phyloP scores from a whole-genome alignment of 2,888 invertebrate genomes.

The Orgyia antiqua region DNA sequence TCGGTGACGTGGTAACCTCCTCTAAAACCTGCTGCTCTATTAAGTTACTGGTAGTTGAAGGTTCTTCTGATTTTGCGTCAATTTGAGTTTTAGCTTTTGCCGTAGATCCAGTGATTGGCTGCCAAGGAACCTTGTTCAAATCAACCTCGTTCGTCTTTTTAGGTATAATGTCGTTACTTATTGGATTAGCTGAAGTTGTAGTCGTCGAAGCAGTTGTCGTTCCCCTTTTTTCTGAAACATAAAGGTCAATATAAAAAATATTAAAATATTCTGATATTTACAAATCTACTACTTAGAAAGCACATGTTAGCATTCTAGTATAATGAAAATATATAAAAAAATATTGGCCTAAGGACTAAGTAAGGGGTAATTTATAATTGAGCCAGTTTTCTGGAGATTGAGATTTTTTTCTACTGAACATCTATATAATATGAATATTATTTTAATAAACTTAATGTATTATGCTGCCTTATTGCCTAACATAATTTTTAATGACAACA shows the following conservation, averaged over 20 bases:
- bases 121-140: slow-evolving; percentile 52
- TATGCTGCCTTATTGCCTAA: no score
- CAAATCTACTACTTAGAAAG: no score
- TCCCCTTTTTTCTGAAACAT: slow-evolving; percentile 57
- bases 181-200: slow-evolving; percentile 31
- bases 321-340: background rate
- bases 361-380: no score
- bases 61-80: slow-evolving; percentile 48
- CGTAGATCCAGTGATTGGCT: slow-evolving; percentile 35
- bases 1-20: slow-evolving; percentile 27
- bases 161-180: slow-evolving; percentile 47
- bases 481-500: no score
- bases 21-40: slow-evolving; percentile 47
- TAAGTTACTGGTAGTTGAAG: slow-evolving; percentile 56
- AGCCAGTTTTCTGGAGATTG: no score
- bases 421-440: no score
- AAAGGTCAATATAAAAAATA: no score
- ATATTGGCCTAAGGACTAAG: no score
- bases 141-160: slow-evolving; percentile 49
- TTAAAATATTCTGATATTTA: no score
- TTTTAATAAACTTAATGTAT: no score
- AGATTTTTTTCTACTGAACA: no score
- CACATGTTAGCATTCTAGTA: no score
- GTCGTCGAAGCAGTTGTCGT: slow-evolving; percentile 35
- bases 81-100: slow-evolving; percentile 30